Percentiles rank a stretch among this genome's conserved stretches.
These are phyloP conservation scores for Coluber constrictor DNA, from an alignment of 2,797 vertebrate species.

Conservation along the genomic window DNA sequence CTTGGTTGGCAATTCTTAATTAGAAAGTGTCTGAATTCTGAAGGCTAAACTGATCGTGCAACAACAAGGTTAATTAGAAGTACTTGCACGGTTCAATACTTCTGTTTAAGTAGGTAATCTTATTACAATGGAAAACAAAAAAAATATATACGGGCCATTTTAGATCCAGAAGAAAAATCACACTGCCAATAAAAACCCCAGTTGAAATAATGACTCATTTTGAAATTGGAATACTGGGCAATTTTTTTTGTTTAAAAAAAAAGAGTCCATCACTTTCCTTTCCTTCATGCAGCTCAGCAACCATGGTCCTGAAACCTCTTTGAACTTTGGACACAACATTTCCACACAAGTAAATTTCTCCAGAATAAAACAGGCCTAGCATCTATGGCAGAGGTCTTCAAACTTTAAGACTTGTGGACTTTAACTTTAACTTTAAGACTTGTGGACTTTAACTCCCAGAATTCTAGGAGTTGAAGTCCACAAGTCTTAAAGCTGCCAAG, in stretches of 20 bases:
- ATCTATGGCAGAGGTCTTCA: too few relatives aligned
- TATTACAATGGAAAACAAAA: slow-evolving; percentile 62
- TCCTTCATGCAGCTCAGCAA: not conserved
- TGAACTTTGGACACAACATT: not conserved
- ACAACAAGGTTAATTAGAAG: slow-evolving; percentile 62
- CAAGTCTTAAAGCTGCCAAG: too few relatives aligned
- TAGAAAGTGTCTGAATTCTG: slow-evolving; percentile 47
- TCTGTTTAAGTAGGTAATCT: slow-evolving; percentile 63
- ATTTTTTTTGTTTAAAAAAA: not conserved
- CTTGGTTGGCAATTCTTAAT: slow-evolving; percentile 51
- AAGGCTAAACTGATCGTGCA: slow-evolving; percentile 45
- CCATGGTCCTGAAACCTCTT: too few relatives aligned
- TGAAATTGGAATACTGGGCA: not conserved
- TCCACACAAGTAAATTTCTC: not conserved
- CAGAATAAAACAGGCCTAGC: not conserved
- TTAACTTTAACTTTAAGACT: too few relatives aligned
- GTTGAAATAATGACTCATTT: slow-evolving; percentile 52
- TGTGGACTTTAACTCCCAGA: too few relatives aligned
- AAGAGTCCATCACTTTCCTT: not conserved
- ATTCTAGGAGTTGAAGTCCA: too few relatives aligned
- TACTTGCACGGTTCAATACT: slow-evolving; percentile 55
- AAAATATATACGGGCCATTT: slow-evolving; percentile 47
- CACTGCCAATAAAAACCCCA: slow-evolving; percentile 50
- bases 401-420: too few relatives aligned
- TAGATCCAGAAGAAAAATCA: slow-evolving; percentile 58